Evolutionary conservation across 2,888 invertebrate species (phyloP), one percentile per base, ranked within the genome.

Genomic region (Drosophila suboccidentalis): DNA sequence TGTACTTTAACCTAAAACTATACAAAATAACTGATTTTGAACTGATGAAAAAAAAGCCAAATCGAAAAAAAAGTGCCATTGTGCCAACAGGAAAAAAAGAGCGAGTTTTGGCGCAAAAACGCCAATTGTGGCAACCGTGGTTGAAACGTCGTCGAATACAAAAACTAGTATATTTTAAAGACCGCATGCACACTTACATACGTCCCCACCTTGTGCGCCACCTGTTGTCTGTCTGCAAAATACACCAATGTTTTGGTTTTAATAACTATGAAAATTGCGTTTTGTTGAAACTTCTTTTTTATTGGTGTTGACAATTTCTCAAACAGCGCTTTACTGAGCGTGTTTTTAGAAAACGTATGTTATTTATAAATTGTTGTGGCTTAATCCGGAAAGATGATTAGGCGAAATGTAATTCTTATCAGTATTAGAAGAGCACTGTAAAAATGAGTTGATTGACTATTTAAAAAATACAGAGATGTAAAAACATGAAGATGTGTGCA

Each of bases 311-410:
- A 60, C 67, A 62, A 53, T 57, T 43, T 58, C 68, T 64, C 22
- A 26, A 41, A 49, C 66, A 53, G 41, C 29, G 26, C 44, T 47
- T 36, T 53, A 80, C 74, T 82, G 71, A 62, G 67, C 41, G 46
- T 49, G 66, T 41, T 68, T 75, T 41, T 13, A 22, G 53, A 53
- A 75, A 63, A 63, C 75, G 46, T 55, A 62, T 65, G 69, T 76
- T 79, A 74, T 90, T 87, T 89, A 90, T 89, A 90, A 84, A 66
- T 39, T 74, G 73, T 75, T 68, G 44, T 41, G 3, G 32, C 17
- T 19, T 41, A 55, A 50, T 68, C 58, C 55, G 57, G 66, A 74
- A 71, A 57, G 67, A 77, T 78, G 62, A 71, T 55, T 63, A 13
- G 38, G 17, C 64, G 55, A 57, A 61, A 60, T 15, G 19, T 5